phyloP scores from a whole-genome alignment of 2,888 invertebrate species.

The Polyommatus icarus region DNA sequence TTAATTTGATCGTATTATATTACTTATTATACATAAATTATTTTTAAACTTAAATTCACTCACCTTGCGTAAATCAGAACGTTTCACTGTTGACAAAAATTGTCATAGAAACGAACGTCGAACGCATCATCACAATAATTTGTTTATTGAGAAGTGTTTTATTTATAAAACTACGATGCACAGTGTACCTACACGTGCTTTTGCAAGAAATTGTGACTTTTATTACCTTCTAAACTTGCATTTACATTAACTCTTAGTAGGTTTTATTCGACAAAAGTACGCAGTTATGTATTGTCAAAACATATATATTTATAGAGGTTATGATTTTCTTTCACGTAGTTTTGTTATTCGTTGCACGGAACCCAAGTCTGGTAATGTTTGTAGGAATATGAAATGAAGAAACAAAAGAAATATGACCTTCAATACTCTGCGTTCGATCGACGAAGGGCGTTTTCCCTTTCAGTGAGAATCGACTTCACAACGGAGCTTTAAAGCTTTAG shows the following conservation, averaged over 20 bases:
- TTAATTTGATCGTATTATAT: too few species aligned
- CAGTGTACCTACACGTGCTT: too few species aligned
- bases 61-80: neutral
- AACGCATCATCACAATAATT: neutral
- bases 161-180: too few species aligned
- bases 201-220: too few species aligned
- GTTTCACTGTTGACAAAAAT: neutral
- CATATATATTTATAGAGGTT: neutral
- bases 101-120: neutral
- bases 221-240: too few species aligned
- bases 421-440: neutral
- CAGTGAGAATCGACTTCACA: neutral
- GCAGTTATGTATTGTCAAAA: neutral
- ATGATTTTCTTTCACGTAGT: neutral
- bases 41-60: too few species aligned
- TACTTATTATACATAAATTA: too few species aligned
- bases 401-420: neutral
- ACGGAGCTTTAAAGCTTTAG: neutral
- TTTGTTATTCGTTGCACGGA: too few species aligned
- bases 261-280: neutral
- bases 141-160: neutral
- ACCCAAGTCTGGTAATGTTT: neutral
- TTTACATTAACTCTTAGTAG: neutral
- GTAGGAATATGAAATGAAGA: neutral
- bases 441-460: slow-evolving; percentile 11